A percentile compares a stretch with the other conserved stretches of the same genome.
Evolutionary conservation across 2,888 invertebrate genomes (phyloP).

Genomic region (Caenorhabditis angaria): DNA sequence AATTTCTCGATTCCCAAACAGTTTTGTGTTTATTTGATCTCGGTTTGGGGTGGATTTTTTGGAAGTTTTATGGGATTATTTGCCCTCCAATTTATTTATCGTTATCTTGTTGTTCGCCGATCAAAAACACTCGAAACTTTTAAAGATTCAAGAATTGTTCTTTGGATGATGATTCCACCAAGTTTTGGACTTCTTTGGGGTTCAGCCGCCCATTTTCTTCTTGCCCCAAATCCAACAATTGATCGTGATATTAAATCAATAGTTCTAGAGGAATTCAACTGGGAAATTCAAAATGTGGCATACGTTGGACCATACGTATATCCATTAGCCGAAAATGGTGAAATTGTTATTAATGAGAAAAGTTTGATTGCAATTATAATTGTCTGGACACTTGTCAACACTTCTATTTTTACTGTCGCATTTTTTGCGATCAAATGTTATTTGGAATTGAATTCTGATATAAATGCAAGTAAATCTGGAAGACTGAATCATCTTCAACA

Average conservation of each 20-base stretch:
- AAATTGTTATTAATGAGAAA: too few relatives aligned
- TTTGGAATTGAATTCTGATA: background rate
- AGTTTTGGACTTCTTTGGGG: too few relatives aligned
- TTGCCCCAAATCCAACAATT: too few relatives aligned
- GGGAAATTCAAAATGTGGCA: too few relatives aligned
- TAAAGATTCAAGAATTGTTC: background rate
- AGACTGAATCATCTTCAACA: background rate
- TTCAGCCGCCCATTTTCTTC: too few relatives aligned
- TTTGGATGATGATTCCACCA: too few relatives aligned
- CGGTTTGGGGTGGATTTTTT: too few relatives aligned
- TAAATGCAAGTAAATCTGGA: constrained; percentile 29
- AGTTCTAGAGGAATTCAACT: too few relatives aligned
- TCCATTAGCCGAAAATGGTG: background rate
- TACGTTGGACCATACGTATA: background rate
- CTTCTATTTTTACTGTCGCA: background rate
- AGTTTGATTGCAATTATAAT: background rate
- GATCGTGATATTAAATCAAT: too few relatives aligned
- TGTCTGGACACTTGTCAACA: background rate
- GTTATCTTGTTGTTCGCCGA: background rate
- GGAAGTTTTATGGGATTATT: too few relatives aligned
- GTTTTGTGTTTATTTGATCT: too few relatives aligned
- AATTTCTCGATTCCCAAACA: too few relatives aligned
- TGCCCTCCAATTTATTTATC: background rate
- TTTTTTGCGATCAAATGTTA: background rate
- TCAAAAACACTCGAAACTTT: background rate